phyloP scores from a whole-genome alignment of 2,113 vertebrate species.

The Heliornis fulica region DNA sequence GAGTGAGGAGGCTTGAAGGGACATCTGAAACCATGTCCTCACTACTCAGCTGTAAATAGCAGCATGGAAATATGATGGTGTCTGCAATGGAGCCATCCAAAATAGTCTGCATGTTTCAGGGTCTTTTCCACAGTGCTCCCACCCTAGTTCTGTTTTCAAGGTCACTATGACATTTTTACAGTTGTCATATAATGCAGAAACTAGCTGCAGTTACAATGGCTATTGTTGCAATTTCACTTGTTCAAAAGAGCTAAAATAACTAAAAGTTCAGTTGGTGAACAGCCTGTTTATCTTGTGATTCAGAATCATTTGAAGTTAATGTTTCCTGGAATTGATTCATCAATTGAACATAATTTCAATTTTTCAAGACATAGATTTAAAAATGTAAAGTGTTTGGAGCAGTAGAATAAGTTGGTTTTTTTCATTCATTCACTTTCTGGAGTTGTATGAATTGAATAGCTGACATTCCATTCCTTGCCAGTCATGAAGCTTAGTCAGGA shows the following conservation, averaged over 20 bases:
- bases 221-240: not conserved
- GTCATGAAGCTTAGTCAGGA: not conserved
- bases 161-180: conserved; percentile 16
- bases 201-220: not conserved
- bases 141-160: not conserved
- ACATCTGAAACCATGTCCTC: not conserved
- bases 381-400: not conserved
- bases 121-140: not conserved
- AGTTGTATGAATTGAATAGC: not conserved
- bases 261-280: conserved; percentile 19
- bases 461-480: not conserved
- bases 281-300: conserved; percentile 9
- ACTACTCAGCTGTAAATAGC: not conserved
- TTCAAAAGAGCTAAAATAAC: conserved; percentile 4
- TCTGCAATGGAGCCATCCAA: not conserved
- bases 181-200: not conserved
- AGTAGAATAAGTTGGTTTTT: not conserved
- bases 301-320: not conserved
- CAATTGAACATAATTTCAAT: no score
- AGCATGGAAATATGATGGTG: accelerated
- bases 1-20: not conserved
- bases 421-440: not conserved
- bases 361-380: not conserved
- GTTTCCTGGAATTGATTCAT: conserved; percentile 51
- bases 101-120: not conserved